phyloP scores from a whole-genome alignment of 2,113 vertebrate species.

The Oreotrochilus melanogaster region DNA sequence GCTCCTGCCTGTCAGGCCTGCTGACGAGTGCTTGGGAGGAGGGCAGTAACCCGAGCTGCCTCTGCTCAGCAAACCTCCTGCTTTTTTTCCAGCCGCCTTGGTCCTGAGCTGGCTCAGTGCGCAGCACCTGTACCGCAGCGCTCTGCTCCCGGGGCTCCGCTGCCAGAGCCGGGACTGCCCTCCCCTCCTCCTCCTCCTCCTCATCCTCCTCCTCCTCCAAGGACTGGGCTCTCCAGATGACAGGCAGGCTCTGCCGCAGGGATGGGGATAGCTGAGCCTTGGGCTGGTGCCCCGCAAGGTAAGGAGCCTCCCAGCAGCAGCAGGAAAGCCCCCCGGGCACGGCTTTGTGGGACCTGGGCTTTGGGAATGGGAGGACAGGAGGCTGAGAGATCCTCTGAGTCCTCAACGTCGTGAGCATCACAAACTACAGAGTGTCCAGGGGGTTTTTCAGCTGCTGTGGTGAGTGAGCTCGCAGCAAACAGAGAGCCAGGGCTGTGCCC shows the following conservation, averaged over 20 bases:
- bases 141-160: neutral
- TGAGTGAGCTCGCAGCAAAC: rapidly evolving
- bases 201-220: too few species aligned
- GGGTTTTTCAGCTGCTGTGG: neutral
- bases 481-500: rapidly evolving
- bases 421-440: neutral
- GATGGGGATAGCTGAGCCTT: neutral
- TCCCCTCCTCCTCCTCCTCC: neutral
- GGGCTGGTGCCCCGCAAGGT: constrained; percentile 43
- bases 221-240: neutral
- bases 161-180: neutral
- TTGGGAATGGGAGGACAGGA: neutral
- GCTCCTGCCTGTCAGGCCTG: constrained; percentile 69
- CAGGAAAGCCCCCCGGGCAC: neutral
- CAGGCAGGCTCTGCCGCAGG: neutral
- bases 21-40: constrained; percentile 78
- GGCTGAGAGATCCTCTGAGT: neutral
- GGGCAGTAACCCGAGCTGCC: constrained; percentile 81
- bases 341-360: neutral
- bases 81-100: neutral
- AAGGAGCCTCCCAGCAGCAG: neutral
- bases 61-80: constrained; percentile 50
- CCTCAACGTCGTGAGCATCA: neutral
- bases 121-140: constrained; percentile 70
- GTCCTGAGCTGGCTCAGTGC: constrained; percentile 31